These are phyloP conservation scores for Rhagonycha lutea DNA, from an alignment of 2,888 invertebrate genomes.

Conservation along the genomic window DNA sequence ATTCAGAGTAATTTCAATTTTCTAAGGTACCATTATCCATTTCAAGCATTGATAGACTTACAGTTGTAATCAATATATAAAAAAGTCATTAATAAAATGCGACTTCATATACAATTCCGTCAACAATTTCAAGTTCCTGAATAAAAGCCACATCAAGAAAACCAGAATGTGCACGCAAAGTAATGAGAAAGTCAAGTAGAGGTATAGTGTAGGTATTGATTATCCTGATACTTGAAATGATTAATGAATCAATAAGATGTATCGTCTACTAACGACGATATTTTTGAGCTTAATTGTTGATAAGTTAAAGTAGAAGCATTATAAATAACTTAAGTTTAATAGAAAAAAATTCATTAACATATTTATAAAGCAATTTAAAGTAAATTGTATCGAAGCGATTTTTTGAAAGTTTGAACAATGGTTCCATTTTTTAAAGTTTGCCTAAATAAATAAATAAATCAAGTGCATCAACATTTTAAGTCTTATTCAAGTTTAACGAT, in stretches of 20 bases:
- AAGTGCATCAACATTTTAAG: neutral
- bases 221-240: conserved; percentile 29
- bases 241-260: conserved; percentile 38
- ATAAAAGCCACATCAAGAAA: neutral
- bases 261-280: conserved; percentile 21
- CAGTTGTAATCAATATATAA: neutral
- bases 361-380: neutral
- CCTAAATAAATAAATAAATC: neutral
- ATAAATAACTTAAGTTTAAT: neutral
- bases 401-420: neutral
- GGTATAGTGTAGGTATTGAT: conserved; percentile 10
- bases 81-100: neutral
- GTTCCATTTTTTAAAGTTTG: neutral
- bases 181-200: conserved; percentile 1
- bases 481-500: conserved; percentile 11
- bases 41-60: neutral
- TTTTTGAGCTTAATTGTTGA: neutral
- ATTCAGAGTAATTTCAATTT: neutral
- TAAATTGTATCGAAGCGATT: neutral
- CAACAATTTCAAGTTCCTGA: neutral
- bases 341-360: conserved; percentile 1
- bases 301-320: conserved; percentile 1
- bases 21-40: neutral
- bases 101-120: neutral
- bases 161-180: conserved; percentile 2